Evolutionary conservation across 2,888 invertebrate species (phyloP), one percentile per base, ranked within the genome.

Genomic region (Eupithecia exiguata): DNA sequence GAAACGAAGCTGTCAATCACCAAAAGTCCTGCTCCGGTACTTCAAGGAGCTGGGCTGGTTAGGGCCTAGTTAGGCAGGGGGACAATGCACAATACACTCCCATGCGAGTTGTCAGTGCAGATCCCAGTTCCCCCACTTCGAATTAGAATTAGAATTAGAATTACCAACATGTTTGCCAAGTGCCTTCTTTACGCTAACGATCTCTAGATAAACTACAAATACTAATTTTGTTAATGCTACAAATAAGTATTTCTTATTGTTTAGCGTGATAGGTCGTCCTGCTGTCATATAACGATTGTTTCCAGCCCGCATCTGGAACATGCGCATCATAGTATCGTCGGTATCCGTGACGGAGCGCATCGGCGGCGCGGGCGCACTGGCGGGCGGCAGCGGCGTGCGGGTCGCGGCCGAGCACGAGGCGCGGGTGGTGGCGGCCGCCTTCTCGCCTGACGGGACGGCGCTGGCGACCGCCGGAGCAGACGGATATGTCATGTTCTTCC

Each of bases 401-500:
- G 84, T 81, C 18, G 82, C 84, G 58, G 81, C 86, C 49, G 87
- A 89, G 81, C 92, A 91, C 88, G 81, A 68, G 66, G 92, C 87
- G 73, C 80, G 86, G 58, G 86, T 99, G 69, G 96, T 97, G 21
- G 98, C 98, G 92, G 98, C 98, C 16, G 96, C 98, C 49, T 97
- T 99, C 90, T 98, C 98, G 65, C 98, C 99, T 0, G 99, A 99
- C 94, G 99, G 98, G 43, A 98, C 98, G 25, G 99, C 99, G 14
- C 95, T 99, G 74, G 98, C 99, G 65, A 98, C 98, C 58, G 98
- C 98, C 43, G 97, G 97, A 84, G 94, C 96, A 0, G 98, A 98
- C 91, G 99, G 99, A 69, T 96, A 96, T 84, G 98, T 99, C 68
- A 97, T 98, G 90, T 99, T 99, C 94, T 99, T 98, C 91, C 98